Conservation (phyloP, 2,888 invertebrate genomes). For the Sclerodermus sp. region DNA sequence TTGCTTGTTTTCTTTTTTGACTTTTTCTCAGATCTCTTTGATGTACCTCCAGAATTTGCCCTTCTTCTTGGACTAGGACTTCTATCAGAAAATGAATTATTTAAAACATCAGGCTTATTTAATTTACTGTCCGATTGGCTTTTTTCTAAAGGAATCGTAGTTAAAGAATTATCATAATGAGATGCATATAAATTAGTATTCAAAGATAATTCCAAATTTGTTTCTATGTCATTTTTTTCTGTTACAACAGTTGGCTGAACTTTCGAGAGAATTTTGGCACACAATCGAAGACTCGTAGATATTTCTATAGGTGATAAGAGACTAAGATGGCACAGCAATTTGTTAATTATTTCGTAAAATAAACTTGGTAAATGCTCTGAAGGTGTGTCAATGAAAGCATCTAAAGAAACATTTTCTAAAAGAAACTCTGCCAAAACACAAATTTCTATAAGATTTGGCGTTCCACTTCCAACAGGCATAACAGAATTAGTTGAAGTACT, state of each 20-base stretch:
- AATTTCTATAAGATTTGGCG: constrained; percentile 69
- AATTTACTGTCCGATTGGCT: constrained; percentile 71
- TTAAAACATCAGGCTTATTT: constrained; percentile 54
- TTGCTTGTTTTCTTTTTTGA: constrained; percentile 61
- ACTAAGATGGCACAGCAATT: constrained; percentile 64
- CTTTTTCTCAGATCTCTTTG: constrained; percentile 62
- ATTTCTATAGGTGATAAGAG: constrained; percentile 66
- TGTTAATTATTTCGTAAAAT: constrained; percentile 68
- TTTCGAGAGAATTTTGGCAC: constrained; percentile 73
- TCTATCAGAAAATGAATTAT: constrained; percentile 37
- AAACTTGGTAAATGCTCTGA: constrained; percentile 78
- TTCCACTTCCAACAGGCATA: constrained; percentile 65
- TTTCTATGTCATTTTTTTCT: constrained; percentile 34
- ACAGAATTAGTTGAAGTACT: constrained; percentile 48
- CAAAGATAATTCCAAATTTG: constrained; percentile 18
- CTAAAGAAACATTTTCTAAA: constrained; percentile 73
- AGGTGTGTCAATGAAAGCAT: constrained; percentile 76
- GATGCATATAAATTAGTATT: constrained; percentile 8
- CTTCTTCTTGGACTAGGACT: constrained; percentile 51
- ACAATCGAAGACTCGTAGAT: constrained; percentile 67
- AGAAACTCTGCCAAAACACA: constrained; percentile 75
- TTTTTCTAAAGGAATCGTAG: constrained; percentile 61
- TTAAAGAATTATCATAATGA: constrained; percentile 35
- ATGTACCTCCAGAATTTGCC: constrained; percentile 52
- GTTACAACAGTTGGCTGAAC: constrained; percentile 69